phyloP scores from a whole-genome alignment of 1,140 invertebrate genomes.

The Drosophila teissieri region DNA sequence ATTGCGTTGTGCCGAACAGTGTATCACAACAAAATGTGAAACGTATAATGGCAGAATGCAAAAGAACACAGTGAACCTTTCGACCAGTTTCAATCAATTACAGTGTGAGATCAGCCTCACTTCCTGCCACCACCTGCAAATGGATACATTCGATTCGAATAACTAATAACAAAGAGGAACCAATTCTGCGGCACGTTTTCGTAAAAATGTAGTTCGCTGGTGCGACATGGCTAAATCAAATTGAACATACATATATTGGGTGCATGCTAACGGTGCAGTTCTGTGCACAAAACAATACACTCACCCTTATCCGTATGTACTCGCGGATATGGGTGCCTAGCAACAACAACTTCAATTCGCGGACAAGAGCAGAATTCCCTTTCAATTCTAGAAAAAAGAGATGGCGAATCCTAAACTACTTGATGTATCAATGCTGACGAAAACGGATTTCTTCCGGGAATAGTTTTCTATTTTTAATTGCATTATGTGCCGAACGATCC shows the following conservation, averaged over 20 bases:
- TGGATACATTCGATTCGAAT: neutral
- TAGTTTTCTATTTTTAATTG: conserved; percentile 48
- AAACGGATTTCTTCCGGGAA: conserved; percentile 5
- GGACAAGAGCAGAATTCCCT: conserved; percentile 14
- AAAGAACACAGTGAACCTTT: neutral
- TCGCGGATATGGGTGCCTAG: conserved; percentile 9
- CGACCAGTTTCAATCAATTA: neutral
- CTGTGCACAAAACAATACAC: conserved; percentile 8
- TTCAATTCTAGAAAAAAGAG: conserved; percentile 22
- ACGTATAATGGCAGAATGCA: neutral
- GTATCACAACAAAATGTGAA: neutral
- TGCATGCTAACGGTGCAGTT: neutral
- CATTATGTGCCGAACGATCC: conserved; percentile 11
- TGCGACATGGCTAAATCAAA: neutral
- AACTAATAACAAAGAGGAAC: neutral
- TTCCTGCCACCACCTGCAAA: neutral
- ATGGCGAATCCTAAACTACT: conserved; percentile 24
- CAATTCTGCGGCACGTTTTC: neutral
- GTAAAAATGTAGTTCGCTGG: no score
- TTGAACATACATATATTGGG: neutral
- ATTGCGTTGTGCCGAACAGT: neutral
- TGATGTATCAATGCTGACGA: conserved; percentile 7
- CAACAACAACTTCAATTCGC: conserved; percentile 4
- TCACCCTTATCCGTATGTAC: conserved; percentile 5
- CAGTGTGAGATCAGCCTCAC: neutral